Base-by-base conservation (phyloP, 1,140 invertebrate genomes). In the Agrypnia vestita region DNA sequence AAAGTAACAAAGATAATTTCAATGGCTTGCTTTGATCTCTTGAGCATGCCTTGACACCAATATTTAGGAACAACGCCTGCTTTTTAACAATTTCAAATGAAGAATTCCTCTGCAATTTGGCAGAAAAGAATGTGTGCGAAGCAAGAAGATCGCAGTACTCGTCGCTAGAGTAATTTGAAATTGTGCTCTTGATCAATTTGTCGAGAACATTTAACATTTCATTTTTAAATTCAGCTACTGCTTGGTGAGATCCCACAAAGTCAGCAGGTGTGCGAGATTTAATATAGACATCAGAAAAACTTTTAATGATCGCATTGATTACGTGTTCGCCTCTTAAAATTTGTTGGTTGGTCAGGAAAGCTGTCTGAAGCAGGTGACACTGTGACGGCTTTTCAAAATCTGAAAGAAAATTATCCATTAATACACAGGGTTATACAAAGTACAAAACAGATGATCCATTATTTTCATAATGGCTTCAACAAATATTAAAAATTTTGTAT, bases 201-300 rank as follows among this genome's bases (percentile, higher is more conserved):
- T 74, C 76, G 56, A 80, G 61, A 10, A 49, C 84, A 80, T 85
- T 87, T 12, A 89, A 78, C 89, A 90, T 90, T 46, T 80, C 74
- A 76, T 87, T 89, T 81, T 90, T 90, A 82, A 85, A 87, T 86
- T 89, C 88, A 8, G 88, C 86, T 25, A 89, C 78, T 12, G 87
- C 85, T 35, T 84, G 82, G 76, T 86, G 86, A 59, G 84, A 86
- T 4, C 85, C 85, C n/a, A 86, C 83, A 80, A 91, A 91, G 79
- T 91, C 91, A 25, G 86, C 84, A 4, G 90, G 86, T 51, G 89
- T 89, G 83, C 91, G 89, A 0, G 91, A 90, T 85, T 92, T 94
- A 17, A 94, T 89, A 84, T 95, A 96, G 25, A 95, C 91, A 84
- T 95, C 94, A 0, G 89, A 85, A 82, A 93, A 93, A 53, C 91